These are phyloP conservation scores for Brachyptera risi DNA, from an alignment of 2,888 invertebrate species.

Conservation along the genomic window DNA sequence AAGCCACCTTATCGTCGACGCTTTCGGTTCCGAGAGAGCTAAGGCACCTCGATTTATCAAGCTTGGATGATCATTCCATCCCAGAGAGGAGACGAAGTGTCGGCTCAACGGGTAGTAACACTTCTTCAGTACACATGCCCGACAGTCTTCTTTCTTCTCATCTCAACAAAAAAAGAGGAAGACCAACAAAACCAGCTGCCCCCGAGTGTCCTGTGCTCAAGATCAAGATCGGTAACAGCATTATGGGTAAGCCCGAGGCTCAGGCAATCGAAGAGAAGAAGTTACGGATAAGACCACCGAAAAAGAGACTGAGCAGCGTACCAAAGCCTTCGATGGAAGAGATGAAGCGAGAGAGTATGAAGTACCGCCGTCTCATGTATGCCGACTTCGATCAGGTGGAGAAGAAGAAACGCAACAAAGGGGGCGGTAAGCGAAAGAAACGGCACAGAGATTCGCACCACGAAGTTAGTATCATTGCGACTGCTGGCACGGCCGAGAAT, in stretches of 20 bases:
- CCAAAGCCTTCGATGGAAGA: conserved; percentile 74
- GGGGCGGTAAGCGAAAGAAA: conserved; percentile 44
- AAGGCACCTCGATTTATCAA: conserved; percentile 57
- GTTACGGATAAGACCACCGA: conserved; percentile 62
- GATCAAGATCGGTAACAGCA: conserved; percentile 65
- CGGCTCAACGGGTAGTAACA: conserved; percentile 45
- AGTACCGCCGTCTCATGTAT: conserved; percentile 78
- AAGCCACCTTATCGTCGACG: conserved; percentile 50
- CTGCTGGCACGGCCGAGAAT: conserved; percentile 24
- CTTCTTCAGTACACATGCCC: conserved; percentile 37
- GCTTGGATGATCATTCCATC: conserved; percentile 48
- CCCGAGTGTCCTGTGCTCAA: conserved; percentile 52
- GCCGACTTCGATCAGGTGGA: conserved; percentile 74
- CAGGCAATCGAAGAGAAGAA: conserved; percentile 46
- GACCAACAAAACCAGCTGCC: conserved; percentile 38
- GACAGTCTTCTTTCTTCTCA: conserved; percentile 13
- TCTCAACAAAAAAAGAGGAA: conserved; percentile 25
- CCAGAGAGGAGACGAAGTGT: conserved; percentile 51
- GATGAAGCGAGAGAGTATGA: conserved; percentile 80
- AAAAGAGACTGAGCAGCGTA: conserved; percentile 62
- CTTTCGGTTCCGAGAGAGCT: conserved; percentile 53
- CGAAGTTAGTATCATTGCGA: conserved; percentile 27
- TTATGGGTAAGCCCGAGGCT: conserved; percentile 28
- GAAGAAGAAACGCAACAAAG: conserved; percentile 52
- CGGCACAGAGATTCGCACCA: conserved; percentile 43